Evolutionary conservation across 2,797 vertebrate species (phyloP), one percentile per base, ranked within the genome.

Genomic region (Yasuhikotakia modesta): DNA sequence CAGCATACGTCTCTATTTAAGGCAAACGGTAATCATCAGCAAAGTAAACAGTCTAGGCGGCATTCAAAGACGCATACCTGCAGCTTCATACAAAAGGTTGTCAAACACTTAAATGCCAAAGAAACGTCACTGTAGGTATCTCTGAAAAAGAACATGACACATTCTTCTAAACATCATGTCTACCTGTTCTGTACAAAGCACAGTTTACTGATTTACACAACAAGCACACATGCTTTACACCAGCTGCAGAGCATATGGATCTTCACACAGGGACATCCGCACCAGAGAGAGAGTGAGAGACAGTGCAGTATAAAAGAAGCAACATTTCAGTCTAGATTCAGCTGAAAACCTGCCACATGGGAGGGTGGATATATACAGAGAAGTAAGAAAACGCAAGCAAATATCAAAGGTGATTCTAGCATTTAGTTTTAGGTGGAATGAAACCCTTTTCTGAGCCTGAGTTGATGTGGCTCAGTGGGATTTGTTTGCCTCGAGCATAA

Each of bases 221-320:
- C 30, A 63, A 63, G 8, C 17, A 63, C 60, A 35, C 17, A 64
- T 60, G 14, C 43, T 73, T 73, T 78, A 74, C 78, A 81, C 72
- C 82, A 83, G 78, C 78, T 81, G 76, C 79, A 81, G 70, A 61
- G 75, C 81, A 86, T 84, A 84, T 82, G 81, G 82, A 77, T 60
- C 57, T 82, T 80, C 80, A 68, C 79, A 76, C 63, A 84, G 70
- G 60, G 68, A 76, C 67, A 79, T 76, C 79, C 68, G 24, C 73
- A 64, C 21, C 16, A 24, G 58, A 13, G 70, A 60, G 68, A 46
- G 45, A 64, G 22, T n/a, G 63, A 60, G 61, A 68, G 71, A 63
- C 73, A 32, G 58, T 24, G 13, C 11, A 7, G 24, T 16, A 13
- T 27, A 61, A 50, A 60, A 50, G 46, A 55, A 78, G 63, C 60